Evolutionary conservation across 2,888 invertebrate species (phyloP), one percentile per base, ranked within the genome.

Genomic region (Standfussiana lucernea): DNA sequence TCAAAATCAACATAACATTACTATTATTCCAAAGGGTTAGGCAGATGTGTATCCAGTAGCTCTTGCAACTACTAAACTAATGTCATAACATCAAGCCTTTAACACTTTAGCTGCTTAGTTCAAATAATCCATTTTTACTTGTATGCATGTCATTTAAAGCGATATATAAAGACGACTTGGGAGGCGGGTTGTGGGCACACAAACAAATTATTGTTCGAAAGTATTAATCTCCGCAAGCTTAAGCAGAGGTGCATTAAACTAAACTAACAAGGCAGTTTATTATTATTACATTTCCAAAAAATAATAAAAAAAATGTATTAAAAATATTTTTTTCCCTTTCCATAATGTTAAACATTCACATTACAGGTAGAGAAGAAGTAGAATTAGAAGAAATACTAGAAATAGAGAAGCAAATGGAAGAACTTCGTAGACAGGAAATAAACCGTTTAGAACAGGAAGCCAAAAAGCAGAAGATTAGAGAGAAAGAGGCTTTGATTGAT

Each of bases 401-500:
- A 93, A 95, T 98, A 83, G 99, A 99, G 90, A 98, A 98, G 81
- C 97, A 98, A 89, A 97, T 98, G 90, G 98, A 98, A 82, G 98
- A 98, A 83, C 95, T 98, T 0, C 97, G 98, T 69, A 97, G 98
- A 81, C 97, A 98, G 75, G 98, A 99, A 91, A 93, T 98, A 1
- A 93, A 97, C n/a, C 97, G 98, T 5, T 88, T 96, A 93, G 98
- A 95, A 97, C 98, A 91, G 95, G 97, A 98, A 93, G 97, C 98
- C 1, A 98, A 98, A 90, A 98, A 98, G 91, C 98, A 98, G 86
- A 99, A 99, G 93, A 97, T 98, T 35, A 97, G 98, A 56, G 98
- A 98, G 86, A 99, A 99, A 89, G 99, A 99, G 93, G 99, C 99
- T 0, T 95, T 99, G 10, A 99, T 99, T 79, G 99, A 99, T 94